These are phyloP conservation scores for Glossosoma conforme DNA, from an alignment of 1,140 invertebrate species.

Conservation along the genomic window DNA sequence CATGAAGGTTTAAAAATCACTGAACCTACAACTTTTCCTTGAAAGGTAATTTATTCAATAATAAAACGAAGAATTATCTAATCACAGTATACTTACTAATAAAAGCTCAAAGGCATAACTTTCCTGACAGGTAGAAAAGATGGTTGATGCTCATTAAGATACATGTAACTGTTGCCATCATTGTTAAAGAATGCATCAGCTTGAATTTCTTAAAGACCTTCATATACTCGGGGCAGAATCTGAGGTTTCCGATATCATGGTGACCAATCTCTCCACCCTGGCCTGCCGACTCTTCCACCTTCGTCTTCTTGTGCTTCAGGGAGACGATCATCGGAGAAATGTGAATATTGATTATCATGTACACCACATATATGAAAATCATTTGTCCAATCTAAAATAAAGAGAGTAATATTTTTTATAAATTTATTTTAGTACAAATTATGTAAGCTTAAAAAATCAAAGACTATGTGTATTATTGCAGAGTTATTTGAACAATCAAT, in stretches of 20 bases:
- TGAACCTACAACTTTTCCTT: not conserved
- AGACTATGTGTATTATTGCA: no score
- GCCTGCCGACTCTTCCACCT: constrained; percentile 63
- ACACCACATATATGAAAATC: not conserved
- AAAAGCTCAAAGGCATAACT: constrained; percentile 25
- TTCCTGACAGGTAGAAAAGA: constrained; percentile 22
- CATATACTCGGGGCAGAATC: constrained; percentile 66
- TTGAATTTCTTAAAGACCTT: constrained; percentile 63
- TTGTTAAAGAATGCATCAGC: constrained; percentile 61
- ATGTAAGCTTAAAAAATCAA: no score
- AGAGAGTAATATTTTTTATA: constrained; percentile 3
- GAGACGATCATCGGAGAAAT: no score
- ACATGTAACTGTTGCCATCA: constrained; percentile 66
- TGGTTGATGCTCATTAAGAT: constrained; percentile 58
- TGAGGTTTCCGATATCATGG: constrained; percentile 58
- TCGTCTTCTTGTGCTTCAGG: constrained; percentile 62
- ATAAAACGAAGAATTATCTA: no score
- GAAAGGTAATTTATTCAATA: not conserved
- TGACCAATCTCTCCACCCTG: constrained; percentile 67
- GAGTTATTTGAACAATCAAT: no score
- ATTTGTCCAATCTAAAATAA: not conserved
- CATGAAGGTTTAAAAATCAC: no score
- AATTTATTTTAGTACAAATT: no score
- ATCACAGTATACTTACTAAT: no score
- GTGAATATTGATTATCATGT: not conserved